A percentile compares a stretch with the other conserved stretches of the same genome.
phyloP scores from a whole-genome alignment of 2,888 invertebrate species.

The Chrysolina americana region DNA sequence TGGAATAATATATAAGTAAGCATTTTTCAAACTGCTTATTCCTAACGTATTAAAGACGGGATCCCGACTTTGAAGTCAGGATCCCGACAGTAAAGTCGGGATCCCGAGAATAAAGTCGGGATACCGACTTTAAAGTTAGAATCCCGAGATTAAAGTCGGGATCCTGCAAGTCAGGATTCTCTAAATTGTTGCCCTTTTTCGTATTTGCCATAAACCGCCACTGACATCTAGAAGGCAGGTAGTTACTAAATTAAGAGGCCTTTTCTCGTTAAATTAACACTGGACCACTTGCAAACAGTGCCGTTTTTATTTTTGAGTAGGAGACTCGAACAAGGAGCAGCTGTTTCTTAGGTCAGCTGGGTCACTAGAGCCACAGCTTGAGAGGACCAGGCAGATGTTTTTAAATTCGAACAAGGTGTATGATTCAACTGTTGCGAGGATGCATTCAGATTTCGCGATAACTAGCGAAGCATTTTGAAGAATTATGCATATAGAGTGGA shows the following conservation, averaged over 20 bases:
- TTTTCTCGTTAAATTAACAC: neutral
- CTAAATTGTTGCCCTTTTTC: neutral
- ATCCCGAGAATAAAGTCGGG: too few species aligned
- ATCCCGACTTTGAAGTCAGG: too few species aligned
- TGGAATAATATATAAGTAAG: too few species aligned
- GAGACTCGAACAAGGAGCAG: neutral
- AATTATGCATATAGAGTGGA: neutral
- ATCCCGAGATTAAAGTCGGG: too few species aligned
- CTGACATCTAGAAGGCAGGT: neutral
- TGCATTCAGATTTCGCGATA: neutral
- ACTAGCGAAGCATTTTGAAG: neutral
- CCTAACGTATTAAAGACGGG: too few species aligned
- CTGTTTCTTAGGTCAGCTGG: slow-evolving; percentile 1
- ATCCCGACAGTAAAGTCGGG: too few species aligned
- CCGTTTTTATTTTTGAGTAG: neutral
- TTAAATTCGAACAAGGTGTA: slow-evolving; percentile 1
- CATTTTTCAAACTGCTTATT: too few species aligned
- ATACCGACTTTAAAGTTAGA: too few species aligned
- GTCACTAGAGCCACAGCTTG: neutral
- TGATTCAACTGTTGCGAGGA: neutral
- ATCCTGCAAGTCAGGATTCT: too few species aligned
- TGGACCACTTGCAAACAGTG: neutral
- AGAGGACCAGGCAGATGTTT: neutral
- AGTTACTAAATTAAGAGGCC: neutral
- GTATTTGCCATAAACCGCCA: neutral